Conservation (phyloP, 1,140 invertebrate species). For the Apis cerana region DNA sequence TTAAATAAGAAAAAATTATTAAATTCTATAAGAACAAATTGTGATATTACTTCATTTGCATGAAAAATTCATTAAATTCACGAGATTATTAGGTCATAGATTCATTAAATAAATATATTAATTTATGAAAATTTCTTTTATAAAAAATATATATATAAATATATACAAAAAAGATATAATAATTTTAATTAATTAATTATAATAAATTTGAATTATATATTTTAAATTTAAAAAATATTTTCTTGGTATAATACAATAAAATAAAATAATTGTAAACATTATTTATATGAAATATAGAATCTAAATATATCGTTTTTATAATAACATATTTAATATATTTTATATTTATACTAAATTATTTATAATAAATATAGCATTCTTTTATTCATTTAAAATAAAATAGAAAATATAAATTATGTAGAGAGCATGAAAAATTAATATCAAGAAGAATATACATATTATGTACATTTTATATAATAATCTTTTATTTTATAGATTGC, state of each 20-base stretch:
- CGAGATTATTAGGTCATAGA: too few species aligned
- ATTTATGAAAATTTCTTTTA: not conserved
- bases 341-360: too few species aligned
- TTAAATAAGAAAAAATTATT: not conserved
- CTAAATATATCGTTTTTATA: not conserved
- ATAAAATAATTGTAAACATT: slow-evolving; percentile 15
- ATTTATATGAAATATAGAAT: slow-evolving; percentile 14
- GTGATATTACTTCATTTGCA: slow-evolving; percentile 15
- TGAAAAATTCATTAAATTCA: too few species aligned
- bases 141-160: not conserved
- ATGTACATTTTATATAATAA: not conserved
- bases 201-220: slow-evolving; percentile 1
- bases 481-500: slow-evolving; percentile 1
- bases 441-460: not conserved
- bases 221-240: not conserved
- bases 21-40: slow-evolving; percentile 18
- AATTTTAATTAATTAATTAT: not conserved
- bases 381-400: not conserved
- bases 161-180: not conserved
- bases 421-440: not conserved
- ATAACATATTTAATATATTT: not conserved
- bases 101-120: not conserved
- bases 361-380: not conserved
- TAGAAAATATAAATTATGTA: not conserved
- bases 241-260: not conserved